Base-by-base conservation (phyloP, 2,113 vertebrate species). In the Salminus brasiliensis region DNA sequence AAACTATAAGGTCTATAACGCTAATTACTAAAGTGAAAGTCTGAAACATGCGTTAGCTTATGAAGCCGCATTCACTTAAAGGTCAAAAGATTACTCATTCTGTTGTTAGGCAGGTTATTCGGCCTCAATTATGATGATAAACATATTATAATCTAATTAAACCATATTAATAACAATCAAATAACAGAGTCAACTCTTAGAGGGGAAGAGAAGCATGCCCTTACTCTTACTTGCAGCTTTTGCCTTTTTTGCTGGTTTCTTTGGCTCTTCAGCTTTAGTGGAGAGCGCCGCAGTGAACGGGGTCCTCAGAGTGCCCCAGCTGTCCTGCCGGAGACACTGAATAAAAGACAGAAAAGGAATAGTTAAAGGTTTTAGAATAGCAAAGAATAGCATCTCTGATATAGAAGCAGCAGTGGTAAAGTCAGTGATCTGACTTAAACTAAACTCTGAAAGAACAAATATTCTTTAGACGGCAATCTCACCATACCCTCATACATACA, bases 161-260 rank as follows among this genome's bases (percentile, higher is more conserved):
- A n/a, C n/a, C n/a, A n/a, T n/a, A n/a, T n/a, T n/a, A n/a, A n/a
- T n/a, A n/a, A n/a, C n/a, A n/a, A n/a, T n/a, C 47, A 1, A 53
- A 47, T 25, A 63, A 63, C 6, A 47, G 29, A 39, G 15, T 16
- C 16, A 15, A 59, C 6, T 5, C 39, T 63, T 1, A 11, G 23
- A 73, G 70, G 23, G 73, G 13, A 43, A 12, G 27, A 27, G 65
- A 81, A 5, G 10, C 30, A 79, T 27, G 27, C 53, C 9, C 90
- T 90, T 89, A 91, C 91, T 81, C 86, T 87, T 87, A 86, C 80
- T 82, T 21, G 86, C 23, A 65, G 81, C 72, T 88, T 93, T 91
- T 43, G 87, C 79, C 83, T 92, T 91, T 32, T 88, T 86, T 10
- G 75, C 3, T 15, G 88, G 72, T 79, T 89, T 92, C 18, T 79